phyloP scores from a whole-genome alignment of 2,113 vertebrate genomes.

The Rhodinocichla rosea region DNA sequence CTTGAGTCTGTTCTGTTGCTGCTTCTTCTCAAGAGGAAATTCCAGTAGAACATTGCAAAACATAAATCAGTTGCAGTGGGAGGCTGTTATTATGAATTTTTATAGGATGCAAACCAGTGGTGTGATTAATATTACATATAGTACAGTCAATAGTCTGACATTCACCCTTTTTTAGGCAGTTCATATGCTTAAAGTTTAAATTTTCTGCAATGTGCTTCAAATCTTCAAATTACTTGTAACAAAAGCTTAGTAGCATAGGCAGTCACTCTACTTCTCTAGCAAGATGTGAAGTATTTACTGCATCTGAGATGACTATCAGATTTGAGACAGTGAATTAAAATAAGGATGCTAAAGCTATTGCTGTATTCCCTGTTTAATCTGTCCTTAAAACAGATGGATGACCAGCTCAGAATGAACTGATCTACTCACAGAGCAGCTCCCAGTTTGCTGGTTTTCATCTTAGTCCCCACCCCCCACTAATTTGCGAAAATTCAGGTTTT shows the following conservation, averaged over 20 bases:
- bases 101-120: not conserved
- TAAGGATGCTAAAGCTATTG: not conserved
- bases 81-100: not conserved
- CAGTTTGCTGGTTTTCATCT: rapidly evolving
- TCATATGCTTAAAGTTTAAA: not conserved
- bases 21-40: not conserved
- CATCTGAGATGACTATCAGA: not conserved
- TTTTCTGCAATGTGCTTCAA: not conserved
- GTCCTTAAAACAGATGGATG: not conserved
- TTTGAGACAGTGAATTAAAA: not conserved
- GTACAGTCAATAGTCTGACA: not conserved
- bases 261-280: not conserved
- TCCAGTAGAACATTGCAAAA: not conserved
- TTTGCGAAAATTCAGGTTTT: not conserved
- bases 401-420: not conserved
- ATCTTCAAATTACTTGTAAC: not conserved
- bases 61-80: not conserved
- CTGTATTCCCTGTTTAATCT: not conserved
- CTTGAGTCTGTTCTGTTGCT: not conserved
- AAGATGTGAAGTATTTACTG: not conserved
- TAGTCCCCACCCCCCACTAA: not conserved
- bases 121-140: not conserved
- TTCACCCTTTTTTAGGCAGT: not conserved
- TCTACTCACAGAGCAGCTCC: not conserved
- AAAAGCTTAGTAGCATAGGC: not conserved